Evolutionary conservation across 2,113 vertebrate genomes (phyloP).

Genomic region (Tamias sibiricus): DNA sequence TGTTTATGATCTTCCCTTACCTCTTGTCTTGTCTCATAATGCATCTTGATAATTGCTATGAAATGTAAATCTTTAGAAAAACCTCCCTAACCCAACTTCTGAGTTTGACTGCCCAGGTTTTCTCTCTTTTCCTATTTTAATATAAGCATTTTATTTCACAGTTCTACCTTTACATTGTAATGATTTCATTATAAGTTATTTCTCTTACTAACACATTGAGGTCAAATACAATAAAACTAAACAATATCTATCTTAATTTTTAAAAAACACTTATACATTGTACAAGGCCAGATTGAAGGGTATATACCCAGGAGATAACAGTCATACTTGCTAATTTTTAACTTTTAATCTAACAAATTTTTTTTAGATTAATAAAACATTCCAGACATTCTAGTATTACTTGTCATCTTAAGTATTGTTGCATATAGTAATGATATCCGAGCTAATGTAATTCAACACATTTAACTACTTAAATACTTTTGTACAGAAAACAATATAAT

Average conservation of each 20-base stretch:
- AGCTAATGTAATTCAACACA: background rate
- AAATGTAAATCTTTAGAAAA: background rate
- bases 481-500: background rate
- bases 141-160: background rate
- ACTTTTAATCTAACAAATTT: background rate
- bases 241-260: background rate
- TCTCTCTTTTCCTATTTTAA: background rate
- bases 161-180: background rate
- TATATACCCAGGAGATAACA: background rate
- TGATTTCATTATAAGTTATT: background rate
- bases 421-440: background rate
- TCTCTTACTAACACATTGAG: background rate
- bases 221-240: background rate
- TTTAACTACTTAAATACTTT: slow-evolving; percentile 37
- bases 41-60: background rate
- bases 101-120: background rate
- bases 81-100: background rate
- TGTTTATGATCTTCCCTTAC: background rate
- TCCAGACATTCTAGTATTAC: background rate
- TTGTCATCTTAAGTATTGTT: slow-evolving; percentile 24
- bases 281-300: background rate
- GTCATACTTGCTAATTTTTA: background rate
- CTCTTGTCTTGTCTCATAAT: background rate
- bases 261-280: background rate
- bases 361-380: background rate